Evolutionary conservation across 2,797 vertebrate genomes (phyloP), one percentile per base, ranked within the genome.

Genomic region (Triplophysa bombifrons): DNA sequence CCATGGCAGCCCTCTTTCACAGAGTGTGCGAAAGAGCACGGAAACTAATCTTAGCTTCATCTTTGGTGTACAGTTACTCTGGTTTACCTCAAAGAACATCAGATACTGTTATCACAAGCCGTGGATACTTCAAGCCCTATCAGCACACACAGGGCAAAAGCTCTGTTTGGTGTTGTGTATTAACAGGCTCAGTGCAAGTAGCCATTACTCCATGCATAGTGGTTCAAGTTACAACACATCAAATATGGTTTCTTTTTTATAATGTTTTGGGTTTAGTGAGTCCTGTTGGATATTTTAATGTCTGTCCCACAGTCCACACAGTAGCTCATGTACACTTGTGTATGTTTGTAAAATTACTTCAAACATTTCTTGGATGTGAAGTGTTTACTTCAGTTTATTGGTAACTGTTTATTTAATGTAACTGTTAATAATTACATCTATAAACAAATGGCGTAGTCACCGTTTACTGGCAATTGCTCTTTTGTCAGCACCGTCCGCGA

Each of bases 21-120:
- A 16, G 67, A 64, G 61, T 55, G 65, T 70, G 71, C 7, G 13
- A 74, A 68, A 25, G 51, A 74, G 56, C 51, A 30, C 22, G 67
- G 46, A 75, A 79, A 66, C 75, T 84, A 84, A 76, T 84, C 76
- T 74, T 41, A 48, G 76, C 71, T 63, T 78, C 44, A 41, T 67
- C 22, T 80, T 69, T 11, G 46, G 77, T 83, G 50, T 83, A 66
- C 72, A 66, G 82, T 83, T 80, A 80, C 77, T 66, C 19, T 44
- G 58, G 58, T 63, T 82, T 67, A 75, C 38, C 60, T 27, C 58
- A 30, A 25, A 53, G 16, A 30, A 17, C 67, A 80, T 50, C 44
- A 80, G 82, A 83, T 80, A 83, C 67, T 58, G 60, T 83, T 75
- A 70, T 82, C 81, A 56, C 30, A 48, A 20, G 56, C 34, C 48